Conservation (phyloP, 2,888 invertebrate genomes). For the Cabera pusaria region DNA sequence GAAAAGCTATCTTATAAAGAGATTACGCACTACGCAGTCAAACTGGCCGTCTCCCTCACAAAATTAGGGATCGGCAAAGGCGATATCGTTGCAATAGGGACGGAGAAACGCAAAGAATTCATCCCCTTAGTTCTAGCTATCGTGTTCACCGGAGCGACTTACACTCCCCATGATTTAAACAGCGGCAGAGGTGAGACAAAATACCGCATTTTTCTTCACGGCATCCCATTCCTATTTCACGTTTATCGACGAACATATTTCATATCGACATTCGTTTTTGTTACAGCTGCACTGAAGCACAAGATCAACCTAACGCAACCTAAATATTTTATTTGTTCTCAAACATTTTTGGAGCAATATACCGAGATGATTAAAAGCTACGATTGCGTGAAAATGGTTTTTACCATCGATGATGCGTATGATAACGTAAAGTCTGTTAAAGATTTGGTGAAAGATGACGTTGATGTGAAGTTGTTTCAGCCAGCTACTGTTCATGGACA, state of each 20-base stretch:
- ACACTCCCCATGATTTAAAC: slow-evolving; percentile 53
- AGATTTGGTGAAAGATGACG: slow-evolving; percentile 40
- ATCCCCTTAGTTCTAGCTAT: slow-evolving; percentile 76
- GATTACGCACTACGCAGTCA: slow-evolving; percentile 77
- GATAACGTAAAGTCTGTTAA: slow-evolving; percentile 41
- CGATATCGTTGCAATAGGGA: slow-evolving; percentile 82
- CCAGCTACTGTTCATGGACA: slow-evolving; percentile 72
- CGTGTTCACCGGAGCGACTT: slow-evolving; percentile 65
- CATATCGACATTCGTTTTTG: slow-evolving; percentile 8
- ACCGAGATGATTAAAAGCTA: slow-evolving; percentile 46
- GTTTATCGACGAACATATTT: slow-evolving; percentile 11
- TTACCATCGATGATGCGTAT: slow-evolving; percentile 48
- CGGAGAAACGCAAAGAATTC: slow-evolving; percentile 84
- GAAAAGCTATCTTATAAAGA: slow-evolving; percentile 76
- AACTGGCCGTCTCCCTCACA: slow-evolving; percentile 75
- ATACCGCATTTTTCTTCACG: slow-evolving; percentile 27
- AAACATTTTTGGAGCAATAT: slow-evolving; percentile 67
- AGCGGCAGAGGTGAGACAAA: slow-evolving; percentile 53
- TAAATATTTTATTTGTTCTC: slow-evolving; percentile 85
- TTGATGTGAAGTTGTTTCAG: slow-evolving; percentile 53
- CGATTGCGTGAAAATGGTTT: slow-evolving; percentile 48
- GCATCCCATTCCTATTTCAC: slow-evolving; percentile 21
- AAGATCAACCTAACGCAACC: slow-evolving; percentile 86
- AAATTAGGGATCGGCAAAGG: slow-evolving; percentile 73
- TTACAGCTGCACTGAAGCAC: slow-evolving; percentile 85